Conservation (phyloP, 2,797 vertebrate genomes). For the Meda fulgida region DNA sequence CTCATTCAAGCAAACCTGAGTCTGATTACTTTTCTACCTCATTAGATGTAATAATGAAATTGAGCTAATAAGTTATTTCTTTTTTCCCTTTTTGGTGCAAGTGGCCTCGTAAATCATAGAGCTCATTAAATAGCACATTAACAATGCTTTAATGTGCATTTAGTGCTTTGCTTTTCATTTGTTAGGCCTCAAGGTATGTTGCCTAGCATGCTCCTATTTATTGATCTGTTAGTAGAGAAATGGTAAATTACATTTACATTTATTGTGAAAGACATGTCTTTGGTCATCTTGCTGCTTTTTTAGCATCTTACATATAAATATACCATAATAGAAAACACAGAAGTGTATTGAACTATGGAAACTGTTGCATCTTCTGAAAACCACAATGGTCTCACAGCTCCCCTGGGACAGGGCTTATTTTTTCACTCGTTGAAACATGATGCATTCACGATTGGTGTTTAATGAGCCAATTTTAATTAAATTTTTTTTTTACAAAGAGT, state of each 20-base stretch:
- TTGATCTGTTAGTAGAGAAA: not conserved
- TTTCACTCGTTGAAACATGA: not conserved
- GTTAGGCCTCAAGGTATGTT: not conserved
- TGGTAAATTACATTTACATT: too few relatives aligned
- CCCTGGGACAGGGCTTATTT: not conserved
- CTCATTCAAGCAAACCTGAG: slow-evolving; percentile 52
- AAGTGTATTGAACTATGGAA: not conserved
- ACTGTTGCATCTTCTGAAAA: not conserved
- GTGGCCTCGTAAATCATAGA: slow-evolving; percentile 31
- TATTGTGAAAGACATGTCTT: too few relatives aligned
- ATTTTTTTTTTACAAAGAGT: not conserved
- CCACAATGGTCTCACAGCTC: not conserved
- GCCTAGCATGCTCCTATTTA: not conserved
- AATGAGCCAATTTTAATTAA: too few relatives aligned
- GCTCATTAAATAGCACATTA: slow-evolving; percentile 49
- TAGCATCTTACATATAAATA: not conserved
- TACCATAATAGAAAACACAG: not conserved
- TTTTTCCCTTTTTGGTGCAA: slow-evolving; percentile 15
- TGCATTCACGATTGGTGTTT: slow-evolving; percentile 14
- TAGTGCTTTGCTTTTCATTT: not conserved
- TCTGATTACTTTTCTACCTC: slow-evolving; percentile 61
- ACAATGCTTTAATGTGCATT: slow-evolving; percentile 9
- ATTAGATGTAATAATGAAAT: slow-evolving; percentile 60
- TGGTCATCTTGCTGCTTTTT: not conserved
- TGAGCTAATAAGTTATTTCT: slow-evolving; percentile 55